phyloP scores from a whole-genome alignment of 2,113 vertebrate species.

The Scortum barcoo region DNA sequence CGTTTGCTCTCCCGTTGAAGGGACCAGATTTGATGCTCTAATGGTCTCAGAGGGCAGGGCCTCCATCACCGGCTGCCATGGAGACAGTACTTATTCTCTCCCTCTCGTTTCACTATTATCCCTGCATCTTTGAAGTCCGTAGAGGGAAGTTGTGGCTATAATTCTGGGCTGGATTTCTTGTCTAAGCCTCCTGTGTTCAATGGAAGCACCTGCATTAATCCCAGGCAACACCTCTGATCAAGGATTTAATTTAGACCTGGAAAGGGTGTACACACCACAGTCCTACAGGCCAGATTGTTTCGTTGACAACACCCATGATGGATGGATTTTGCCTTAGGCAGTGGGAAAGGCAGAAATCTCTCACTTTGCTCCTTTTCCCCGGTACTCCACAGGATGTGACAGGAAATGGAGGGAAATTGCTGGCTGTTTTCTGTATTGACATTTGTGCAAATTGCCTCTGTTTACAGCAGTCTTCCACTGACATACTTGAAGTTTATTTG shows the following conservation, averaged over 20 bases:
- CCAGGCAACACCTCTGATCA: slow-evolving; percentile 77
- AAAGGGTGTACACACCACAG: slow-evolving; percentile 59
- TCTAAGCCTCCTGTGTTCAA: slow-evolving; percentile 51
- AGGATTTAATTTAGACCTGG: slow-evolving; percentile 78
- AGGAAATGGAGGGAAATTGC: slow-evolving; percentile 40
- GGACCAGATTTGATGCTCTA: slow-evolving; percentile 43
- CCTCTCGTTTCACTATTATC: slow-evolving; percentile 50
- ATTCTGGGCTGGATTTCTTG: slow-evolving; percentile 47
- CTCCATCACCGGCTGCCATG: slow-evolving; percentile 63
- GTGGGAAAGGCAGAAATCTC: slow-evolving; percentile 47
- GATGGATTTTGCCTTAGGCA: slow-evolving; percentile 67
- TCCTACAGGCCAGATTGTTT: slow-evolving; percentile 73
- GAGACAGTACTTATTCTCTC: slow-evolving; percentile 43
- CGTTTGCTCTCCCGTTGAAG: slow-evolving; percentile 8
- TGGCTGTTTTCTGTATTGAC: slow-evolving; percentile 38
- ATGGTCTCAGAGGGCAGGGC: slow-evolving; percentile 34
- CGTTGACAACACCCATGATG: slow-evolving; percentile 75
- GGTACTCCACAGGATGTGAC: slow-evolving; percentile 25
- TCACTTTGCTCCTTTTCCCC: slow-evolving; percentile 47
- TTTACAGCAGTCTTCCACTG: slow-evolving; percentile 6
- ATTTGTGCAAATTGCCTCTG: slow-evolving; percentile 36
- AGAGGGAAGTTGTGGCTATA: slow-evolving; percentile 40
- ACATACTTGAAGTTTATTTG: slow-evolving; percentile 31
- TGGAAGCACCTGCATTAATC: slow-evolving; percentile 76
- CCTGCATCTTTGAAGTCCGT: slow-evolving; percentile 48